Conservation (phyloP, 1,140 invertebrate genomes). For the Penaeus chinensis region DNA sequence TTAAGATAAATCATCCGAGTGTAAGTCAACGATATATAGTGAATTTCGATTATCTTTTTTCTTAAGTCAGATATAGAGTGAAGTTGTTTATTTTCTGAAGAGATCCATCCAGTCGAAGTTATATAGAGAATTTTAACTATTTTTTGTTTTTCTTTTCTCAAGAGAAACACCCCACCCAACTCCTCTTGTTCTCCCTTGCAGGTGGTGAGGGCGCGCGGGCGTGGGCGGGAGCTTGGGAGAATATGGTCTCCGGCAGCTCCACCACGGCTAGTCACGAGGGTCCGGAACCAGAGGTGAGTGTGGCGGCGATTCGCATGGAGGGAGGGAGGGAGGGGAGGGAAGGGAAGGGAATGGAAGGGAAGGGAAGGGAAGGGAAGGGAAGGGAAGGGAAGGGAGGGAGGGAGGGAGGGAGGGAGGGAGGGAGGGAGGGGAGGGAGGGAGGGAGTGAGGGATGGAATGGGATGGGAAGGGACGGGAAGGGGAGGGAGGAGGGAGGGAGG, state of each 20-base stretch:
- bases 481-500: not conserved
- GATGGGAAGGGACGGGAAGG: not conserved
- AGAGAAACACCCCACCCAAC: no score
- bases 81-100: no score
- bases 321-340: not conserved
- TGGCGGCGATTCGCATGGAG: not conserved
- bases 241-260: slow-evolving; percentile 28
- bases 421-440: not conserved
- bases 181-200: not conserved
- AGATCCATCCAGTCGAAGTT: no score
- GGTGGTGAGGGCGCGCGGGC: slow-evolving; percentile 25
- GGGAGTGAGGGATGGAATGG: not conserved
- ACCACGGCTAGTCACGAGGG: slow-evolving; percentile 20
- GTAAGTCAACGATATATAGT: no score
- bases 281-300: slow-evolving; percentile 19
- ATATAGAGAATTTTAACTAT: no score
- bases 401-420: no score
- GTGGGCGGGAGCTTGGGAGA: slow-evolving; percentile 22
- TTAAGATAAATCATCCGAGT: no score
- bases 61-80: no score
- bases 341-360: not conserved
- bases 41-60: no score
- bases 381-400: not conserved
- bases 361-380: not conserved
- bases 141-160: no score